A percentile compares a stretch with the other conserved stretches of the same genome.
These are phyloP conservation scores for Cataglyphis rosenhaueri DNA, from an alignment of 2,888 invertebrate species.

Conservation along the genomic window DNA sequence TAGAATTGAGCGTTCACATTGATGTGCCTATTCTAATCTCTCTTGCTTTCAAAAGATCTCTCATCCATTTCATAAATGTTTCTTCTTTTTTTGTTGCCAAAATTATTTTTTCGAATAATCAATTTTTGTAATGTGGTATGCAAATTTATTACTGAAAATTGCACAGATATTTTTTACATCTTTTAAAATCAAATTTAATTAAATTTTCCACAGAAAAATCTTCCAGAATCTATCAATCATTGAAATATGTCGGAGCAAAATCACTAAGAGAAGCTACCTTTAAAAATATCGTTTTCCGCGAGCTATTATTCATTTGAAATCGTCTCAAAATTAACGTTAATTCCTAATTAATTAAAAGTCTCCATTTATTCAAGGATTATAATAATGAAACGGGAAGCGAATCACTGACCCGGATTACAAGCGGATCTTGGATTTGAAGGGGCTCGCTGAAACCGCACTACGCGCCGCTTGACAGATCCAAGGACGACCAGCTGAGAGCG, in stretches of 20 bases:
- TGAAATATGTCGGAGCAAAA: not conserved
- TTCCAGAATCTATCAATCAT: not conserved
- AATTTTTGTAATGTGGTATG: not conserved
- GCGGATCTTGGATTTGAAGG: not conserved
- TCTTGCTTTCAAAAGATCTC: not conserved
- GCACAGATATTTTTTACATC: not conserved
- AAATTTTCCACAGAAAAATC: not conserved
- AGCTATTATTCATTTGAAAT: not conserved
- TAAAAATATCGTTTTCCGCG: not conserved
- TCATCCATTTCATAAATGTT: not conserved
- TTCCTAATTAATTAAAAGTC: not conserved
- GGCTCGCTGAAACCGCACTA: not conserved
- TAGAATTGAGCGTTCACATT: not conserved
- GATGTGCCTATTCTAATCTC: not conserved
- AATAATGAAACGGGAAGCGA: not conserved
- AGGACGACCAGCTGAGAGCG: constrained; percentile 58
- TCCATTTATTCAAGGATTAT: not conserved
- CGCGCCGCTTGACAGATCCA: constrained; percentile 50
- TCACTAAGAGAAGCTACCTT: not conserved
- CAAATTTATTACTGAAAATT: not conserved
- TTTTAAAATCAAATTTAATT: not conserved
- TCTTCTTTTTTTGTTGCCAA: not conserved
- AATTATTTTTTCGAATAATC: not conserved
- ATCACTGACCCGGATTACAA: not conserved
- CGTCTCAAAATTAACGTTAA: not conserved